phyloP scores from a whole-genome alignment of 2,888 invertebrate species.

The Portevinia maculata region DNA sequence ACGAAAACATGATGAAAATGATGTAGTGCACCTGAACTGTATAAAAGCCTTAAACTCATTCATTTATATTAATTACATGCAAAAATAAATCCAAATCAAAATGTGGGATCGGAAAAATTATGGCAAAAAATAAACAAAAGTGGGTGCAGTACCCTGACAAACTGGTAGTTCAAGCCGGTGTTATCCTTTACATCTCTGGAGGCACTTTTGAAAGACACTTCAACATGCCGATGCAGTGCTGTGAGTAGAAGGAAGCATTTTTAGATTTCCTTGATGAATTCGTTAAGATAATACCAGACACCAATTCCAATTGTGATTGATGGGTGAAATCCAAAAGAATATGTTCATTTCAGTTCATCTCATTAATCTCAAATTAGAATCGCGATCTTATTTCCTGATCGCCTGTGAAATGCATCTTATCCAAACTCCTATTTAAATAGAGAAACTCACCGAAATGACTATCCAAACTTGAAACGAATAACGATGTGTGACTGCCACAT shows the following conservation, averaged over 20 bases:
- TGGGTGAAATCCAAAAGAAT: conserved; percentile 47
- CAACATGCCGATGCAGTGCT: conserved; percentile 1
- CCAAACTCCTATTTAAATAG: no score
- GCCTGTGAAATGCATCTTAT: conserved; percentile 16
- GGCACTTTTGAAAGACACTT: conserved; percentile 22
- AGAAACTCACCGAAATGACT: conserved; percentile 4
- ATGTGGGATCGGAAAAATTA: conserved; percentile 17
- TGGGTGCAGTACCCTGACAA: conserved; percentile 58
- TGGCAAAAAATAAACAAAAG: conserved; percentile 21
- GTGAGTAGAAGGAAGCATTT: conserved; percentile 1
- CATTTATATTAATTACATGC: conserved; percentile 67
- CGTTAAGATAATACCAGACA: conserved; percentile 45
- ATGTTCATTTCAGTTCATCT: conserved; percentile 21
- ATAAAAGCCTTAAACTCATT: conserved; percentile 42
- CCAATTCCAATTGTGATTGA: conserved; percentile 54
- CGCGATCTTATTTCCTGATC: conserved; percentile 58
- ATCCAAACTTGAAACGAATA: conserved; percentile 42
- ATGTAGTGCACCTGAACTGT: conserved; percentile 64
- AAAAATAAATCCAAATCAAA: conserved; percentile 46
- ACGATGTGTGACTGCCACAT: conserved; percentile 62
- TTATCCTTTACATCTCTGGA: conserved; percentile 26
- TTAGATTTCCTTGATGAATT: conserved; percentile 62
- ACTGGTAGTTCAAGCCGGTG: conserved; percentile 36
- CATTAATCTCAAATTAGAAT: conserved; percentile 45
- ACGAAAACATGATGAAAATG: conserved; percentile 66